A percentile compares a stretch with the other conserved stretches of the same genome.
phyloP scores from a whole-genome alignment of 2,113 vertebrate genomes.

The Albula goreensis region DNA sequence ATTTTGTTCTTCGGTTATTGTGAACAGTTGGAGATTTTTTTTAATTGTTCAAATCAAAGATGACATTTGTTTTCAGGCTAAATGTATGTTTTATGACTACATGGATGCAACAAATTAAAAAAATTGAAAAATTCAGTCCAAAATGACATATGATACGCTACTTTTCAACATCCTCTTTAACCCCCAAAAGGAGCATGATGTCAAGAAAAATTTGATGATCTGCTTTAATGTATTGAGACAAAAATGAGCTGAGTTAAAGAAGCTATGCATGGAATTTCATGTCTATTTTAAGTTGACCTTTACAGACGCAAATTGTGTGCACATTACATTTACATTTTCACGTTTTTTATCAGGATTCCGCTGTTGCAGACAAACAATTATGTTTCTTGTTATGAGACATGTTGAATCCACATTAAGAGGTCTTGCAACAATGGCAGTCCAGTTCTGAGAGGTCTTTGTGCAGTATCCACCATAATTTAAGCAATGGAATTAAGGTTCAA shows the following conservation, averaged over 20 bases:
- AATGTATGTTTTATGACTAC: slow-evolving; percentile 49
- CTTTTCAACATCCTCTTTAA: slow-evolving; percentile 49
- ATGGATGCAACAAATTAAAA: slow-evolving; percentile 48
- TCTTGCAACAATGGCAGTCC: no score
- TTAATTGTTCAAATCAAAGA: slow-evolving; percentile 54
- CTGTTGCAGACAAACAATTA: no score
- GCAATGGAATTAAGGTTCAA: no score
- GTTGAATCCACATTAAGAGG: no score
- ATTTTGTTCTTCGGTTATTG: slow-evolving; percentile 65
- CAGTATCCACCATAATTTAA: no score
- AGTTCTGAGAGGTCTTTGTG: no score
- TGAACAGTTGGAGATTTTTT: slow-evolving; percentile 64
- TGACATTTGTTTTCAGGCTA: slow-evolving; percentile 49
- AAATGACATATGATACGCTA: slow-evolving; percentile 38
- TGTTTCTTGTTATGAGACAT: no score
- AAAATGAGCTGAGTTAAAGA: background rate
- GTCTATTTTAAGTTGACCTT: no score
- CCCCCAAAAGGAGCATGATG: slow-evolving; percentile 30
- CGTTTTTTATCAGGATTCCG: no score
- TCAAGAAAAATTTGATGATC: background rate
- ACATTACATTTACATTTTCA: no score
- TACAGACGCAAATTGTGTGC: no score
- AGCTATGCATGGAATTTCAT: background rate
- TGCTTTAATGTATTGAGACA: no score
- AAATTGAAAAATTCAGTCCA: slow-evolving; percentile 51